Evolutionary conservation across 2,888 invertebrate species (phyloP).

Genomic region (Oscheius sp.): DNA sequence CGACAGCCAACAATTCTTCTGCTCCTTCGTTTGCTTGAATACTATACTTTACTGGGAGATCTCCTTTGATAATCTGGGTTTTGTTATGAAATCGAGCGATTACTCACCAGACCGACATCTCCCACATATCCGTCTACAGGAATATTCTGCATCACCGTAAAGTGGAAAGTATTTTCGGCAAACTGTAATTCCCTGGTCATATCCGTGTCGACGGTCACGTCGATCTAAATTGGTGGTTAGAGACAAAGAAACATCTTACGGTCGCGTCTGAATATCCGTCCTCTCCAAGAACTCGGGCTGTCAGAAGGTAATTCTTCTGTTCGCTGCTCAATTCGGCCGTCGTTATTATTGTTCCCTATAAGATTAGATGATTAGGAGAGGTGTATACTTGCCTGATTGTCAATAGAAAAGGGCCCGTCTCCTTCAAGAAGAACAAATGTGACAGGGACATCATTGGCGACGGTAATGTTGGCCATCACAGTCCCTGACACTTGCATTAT

Average conservation of each 20-base stretch:
- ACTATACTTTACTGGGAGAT: conserved; percentile 26
- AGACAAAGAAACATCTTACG: background rate
- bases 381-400: conserved; percentile 16
- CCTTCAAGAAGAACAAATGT: conserved; percentile 10
- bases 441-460: conserved; percentile 12
- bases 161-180: background rate
- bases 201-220: conserved; percentile 22
- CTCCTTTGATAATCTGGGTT: background rate
- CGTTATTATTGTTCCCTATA: conserved; percentile 8
- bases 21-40: conserved; percentile 14
- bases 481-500: conserved; percentile 6
- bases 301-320: background rate
- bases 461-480: conserved; percentile 13
- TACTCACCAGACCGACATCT: conserved; percentile 2
- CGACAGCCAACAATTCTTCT: conserved; percentile 30
- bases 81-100: background rate
- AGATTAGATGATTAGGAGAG: background rate
- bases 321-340: background rate
- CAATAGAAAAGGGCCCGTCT: conserved; percentile 10
- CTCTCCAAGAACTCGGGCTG: background rate
- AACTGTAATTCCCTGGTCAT: conserved; percentile 5
- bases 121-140: conserved; percentile 31
- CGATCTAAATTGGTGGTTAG: background rate
- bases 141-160: conserved; percentile 33
- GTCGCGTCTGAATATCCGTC: background rate